Conservation (phyloP, 2,113 vertebrate genomes). For the Halichoerus grypus region DNA sequence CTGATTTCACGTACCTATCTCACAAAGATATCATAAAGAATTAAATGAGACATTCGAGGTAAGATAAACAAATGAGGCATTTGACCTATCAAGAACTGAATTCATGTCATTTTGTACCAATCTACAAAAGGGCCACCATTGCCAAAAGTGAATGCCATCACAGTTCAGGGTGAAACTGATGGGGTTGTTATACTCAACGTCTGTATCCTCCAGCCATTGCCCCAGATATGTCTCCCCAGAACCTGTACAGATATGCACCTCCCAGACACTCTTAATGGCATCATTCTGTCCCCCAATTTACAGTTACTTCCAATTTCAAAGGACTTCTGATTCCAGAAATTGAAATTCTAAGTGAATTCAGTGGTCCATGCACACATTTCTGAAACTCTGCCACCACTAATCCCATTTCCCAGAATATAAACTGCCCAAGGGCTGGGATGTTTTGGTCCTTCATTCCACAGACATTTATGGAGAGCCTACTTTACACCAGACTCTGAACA, state of each 20-base stretch:
- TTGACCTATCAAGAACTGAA: neutral
- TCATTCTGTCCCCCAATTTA: neutral
- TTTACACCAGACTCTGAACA: neutral
- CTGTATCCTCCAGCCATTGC: too few relatives aligned
- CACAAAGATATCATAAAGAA: neutral
- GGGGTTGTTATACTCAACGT: too few relatives aligned
- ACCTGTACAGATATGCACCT: neutral
- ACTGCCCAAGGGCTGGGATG: neutral
- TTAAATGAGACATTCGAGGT: neutral
- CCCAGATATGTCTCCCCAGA: neutral
- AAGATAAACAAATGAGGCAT: neutral
- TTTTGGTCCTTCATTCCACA: neutral
- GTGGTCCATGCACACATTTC: neutral
- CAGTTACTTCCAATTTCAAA: neutral
- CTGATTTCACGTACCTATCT: neutral
- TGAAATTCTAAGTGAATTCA: neutral
- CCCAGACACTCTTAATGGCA: too few relatives aligned
- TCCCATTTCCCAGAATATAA: neutral
- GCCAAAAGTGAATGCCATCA: accelerated
- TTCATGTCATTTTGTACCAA: neutral
- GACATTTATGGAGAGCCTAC: neutral
- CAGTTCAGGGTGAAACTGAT: neutral
- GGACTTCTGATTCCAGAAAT: neutral
- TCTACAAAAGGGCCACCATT: neutral
- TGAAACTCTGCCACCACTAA: neutral